Conservation (phyloP, 2,113 vertebrate genomes). For the Seriola quinqueradiata region DNA sequence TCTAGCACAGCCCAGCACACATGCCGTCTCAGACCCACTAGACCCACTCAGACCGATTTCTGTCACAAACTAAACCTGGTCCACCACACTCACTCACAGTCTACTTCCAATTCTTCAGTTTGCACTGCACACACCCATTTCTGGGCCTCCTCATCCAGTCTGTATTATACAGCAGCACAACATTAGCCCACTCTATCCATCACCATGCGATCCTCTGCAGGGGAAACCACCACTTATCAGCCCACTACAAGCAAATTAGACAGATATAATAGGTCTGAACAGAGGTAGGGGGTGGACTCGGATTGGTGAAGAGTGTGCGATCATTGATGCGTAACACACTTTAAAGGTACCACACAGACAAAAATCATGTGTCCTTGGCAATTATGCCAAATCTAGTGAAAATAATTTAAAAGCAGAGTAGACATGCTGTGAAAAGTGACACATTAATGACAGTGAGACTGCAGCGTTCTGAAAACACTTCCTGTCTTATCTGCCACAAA, state of each 20-base stretch:
- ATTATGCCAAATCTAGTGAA: slow-evolving; percentile 22
- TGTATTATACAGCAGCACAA: slow-evolving; percentile 35
- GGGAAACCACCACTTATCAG: slow-evolving; percentile 63
- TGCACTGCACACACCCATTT: slow-evolving; percentile 21
- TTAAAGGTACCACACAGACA: slow-evolving; percentile 19
- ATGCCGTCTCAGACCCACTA: neutral
- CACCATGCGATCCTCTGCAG: slow-evolving; percentile 30
- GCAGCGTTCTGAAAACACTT: slow-evolving; percentile 1
- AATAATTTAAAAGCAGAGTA: slow-evolving; percentile 16
- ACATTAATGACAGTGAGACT: slow-evolving; percentile 18
- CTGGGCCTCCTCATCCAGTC: slow-evolving; percentile 14
- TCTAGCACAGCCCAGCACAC: slow-evolving; percentile 1
- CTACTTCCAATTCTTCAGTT: slow-evolving; percentile 28
- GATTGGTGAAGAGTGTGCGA: slow-evolving; percentile 7
- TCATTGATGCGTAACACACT: slow-evolving; percentile 38
- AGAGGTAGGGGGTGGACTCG: slow-evolving; percentile 25
- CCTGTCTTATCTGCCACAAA: neutral
- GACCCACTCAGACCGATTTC: slow-evolving; percentile 22
- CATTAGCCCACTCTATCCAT: slow-evolving; percentile 54
- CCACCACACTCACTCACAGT: slow-evolving; percentile 13
- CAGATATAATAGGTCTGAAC: slow-evolving; percentile 47
- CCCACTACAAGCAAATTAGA: slow-evolving; percentile 64
- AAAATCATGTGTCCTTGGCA: slow-evolving; percentile 15
- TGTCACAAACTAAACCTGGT: slow-evolving; percentile 35
- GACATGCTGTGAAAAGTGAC: slow-evolving; percentile 31